These are phyloP conservation scores for Oriolus oriolus DNA, from an alignment of 2,113 vertebrate genomes.

Conservation along the genomic window DNA sequence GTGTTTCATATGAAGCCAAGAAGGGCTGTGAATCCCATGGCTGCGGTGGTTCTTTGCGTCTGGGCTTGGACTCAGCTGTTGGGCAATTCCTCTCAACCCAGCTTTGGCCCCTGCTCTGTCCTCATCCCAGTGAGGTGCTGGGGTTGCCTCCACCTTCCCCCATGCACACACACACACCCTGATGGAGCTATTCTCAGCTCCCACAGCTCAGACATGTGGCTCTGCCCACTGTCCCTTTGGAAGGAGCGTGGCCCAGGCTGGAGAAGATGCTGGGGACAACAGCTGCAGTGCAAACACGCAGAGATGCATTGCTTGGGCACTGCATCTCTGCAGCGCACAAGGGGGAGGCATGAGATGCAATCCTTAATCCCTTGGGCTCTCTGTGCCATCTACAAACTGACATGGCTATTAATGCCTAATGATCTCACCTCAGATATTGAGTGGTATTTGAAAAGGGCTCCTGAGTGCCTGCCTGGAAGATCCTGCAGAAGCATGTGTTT, in stretches of 20 bases:
- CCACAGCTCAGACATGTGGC: neutral
- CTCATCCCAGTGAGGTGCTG: neutral
- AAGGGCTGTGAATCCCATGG: accelerated
- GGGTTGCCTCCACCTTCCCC: neutral
- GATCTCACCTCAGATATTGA: neutral
- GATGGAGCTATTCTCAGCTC: neutral
- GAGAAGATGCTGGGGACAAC: neutral
- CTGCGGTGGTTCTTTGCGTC: neutral
- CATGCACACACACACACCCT: accelerated
- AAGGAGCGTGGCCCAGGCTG: neutral
- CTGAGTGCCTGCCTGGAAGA: neutral
- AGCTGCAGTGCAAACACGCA: neutral
- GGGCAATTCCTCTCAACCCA: neutral
- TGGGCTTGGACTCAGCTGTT: accelerated
- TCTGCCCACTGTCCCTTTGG: neutral
- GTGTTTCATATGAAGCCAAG: neutral
- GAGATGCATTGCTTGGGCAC: neutral
- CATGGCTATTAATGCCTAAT: neutral
- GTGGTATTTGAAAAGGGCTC: neutral
- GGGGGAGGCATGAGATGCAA: neutral
- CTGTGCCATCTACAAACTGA: neutral
- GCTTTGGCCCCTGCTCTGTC: neutral
- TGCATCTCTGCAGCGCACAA: neutral
- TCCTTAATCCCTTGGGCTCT: neutral
- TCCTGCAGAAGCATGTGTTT: neutral